phyloP scores from a whole-genome alignment of 2,113 vertebrate genomes.

The Hymenochirus boettgeri region DNA sequence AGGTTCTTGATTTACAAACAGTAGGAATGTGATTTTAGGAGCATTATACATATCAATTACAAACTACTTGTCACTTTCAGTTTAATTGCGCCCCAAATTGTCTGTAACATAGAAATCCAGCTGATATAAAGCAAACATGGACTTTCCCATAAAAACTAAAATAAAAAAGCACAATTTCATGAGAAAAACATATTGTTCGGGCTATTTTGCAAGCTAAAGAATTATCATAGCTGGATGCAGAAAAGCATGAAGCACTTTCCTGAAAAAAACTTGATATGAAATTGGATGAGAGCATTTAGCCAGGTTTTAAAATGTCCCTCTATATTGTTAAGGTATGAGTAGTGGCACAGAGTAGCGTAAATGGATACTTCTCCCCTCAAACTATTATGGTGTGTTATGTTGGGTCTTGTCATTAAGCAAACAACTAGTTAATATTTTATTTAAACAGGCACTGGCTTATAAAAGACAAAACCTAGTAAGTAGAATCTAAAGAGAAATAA shows the following conservation, averaged over 20 bases:
- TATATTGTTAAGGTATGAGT: constrained; percentile 4
- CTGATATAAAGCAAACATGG: constrained; percentile 18
- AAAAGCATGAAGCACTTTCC: neutral
- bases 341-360: too few relatives aligned
- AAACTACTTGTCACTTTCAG: constrained; percentile 14
- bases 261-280: constrained; percentile 6
- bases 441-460: too few relatives aligned
- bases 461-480: too few relatives aligned
- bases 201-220: constrained; percentile 4
- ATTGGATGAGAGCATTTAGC: constrained; percentile 17
- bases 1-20: neutral
- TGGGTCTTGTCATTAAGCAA: too few relatives aligned
- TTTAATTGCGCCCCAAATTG: constrained; percentile 20
- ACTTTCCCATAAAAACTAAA: neutral
- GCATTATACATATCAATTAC: constrained; percentile 5
- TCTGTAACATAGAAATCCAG: constrained; percentile 17
- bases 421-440: too few relatives aligned
- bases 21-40: constrained; percentile 11
- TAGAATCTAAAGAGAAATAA: too few relatives aligned
- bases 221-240: constrained; percentile 23
- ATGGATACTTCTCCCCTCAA: too few relatives aligned
- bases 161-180: constrained; percentile 4
- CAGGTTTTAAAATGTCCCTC: constrained; percentile 10
- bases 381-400: too few relatives aligned
- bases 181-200: constrained; percentile 7